Evolutionary conservation across 1,140 invertebrate genomes (phyloP).

Genomic region (Venustaconcha ellipsiformis): DNA sequence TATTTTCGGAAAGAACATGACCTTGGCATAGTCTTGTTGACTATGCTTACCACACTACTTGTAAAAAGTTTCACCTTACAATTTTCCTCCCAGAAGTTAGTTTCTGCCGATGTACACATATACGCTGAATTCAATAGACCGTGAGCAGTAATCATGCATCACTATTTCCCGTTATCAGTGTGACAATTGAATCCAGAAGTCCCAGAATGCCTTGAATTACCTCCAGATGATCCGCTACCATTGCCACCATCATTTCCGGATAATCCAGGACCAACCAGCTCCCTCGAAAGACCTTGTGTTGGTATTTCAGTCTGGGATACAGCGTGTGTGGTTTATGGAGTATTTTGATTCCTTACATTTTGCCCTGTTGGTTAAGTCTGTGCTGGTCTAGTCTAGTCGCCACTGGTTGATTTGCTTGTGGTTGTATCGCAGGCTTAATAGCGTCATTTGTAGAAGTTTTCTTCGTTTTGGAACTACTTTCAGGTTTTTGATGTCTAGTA

Average conservation of each 20-base stretch:
- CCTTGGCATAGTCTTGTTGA: background rate
- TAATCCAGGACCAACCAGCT: background rate
- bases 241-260: constrained; percentile 1
- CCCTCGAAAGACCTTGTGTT: background rate
- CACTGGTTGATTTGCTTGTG: background rate
- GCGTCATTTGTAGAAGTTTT: background rate
- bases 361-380: background rate
- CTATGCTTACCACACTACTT: background rate
- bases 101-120: constrained; percentile 12
- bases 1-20: background rate
- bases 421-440: constrained; percentile 2
- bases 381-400: background rate
- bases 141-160: constrained; percentile 9
- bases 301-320: background rate
- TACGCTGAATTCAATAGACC: constrained; percentile 20
- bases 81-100: background rate
- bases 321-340: background rate
- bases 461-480: constrained; percentile 18
- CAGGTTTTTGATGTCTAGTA: constrained; percentile 4
- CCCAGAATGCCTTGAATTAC: too few species aligned
- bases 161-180: constrained; percentile 1
- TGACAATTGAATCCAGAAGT: background rate
- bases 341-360: background rate
- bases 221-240: background rate
- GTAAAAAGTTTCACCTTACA: background rate